Base-by-base conservation (phyloP, 2,797 vertebrate species). In the Poeciliopsis paucimaculata region DNA sequence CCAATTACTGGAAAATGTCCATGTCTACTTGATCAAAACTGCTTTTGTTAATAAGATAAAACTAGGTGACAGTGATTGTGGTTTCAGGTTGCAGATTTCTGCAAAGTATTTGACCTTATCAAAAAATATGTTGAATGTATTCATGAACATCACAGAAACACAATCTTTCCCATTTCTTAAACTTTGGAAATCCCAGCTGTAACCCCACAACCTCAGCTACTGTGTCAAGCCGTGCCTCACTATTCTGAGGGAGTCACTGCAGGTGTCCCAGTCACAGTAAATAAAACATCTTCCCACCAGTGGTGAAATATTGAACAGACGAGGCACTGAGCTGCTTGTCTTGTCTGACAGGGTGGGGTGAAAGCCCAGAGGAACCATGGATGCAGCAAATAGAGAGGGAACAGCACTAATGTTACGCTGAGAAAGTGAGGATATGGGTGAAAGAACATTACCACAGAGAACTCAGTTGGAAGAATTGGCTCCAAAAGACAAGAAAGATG, bases 241-340 rank as follows among this genome's bases (percentile, higher is more conserved):
- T 77, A 84, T 83, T 84, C 84, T 83, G 85, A 84, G 76, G 74
- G 84, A 87, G 86, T 88, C 82, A 77, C 89, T 71, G 82, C 84
- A 86, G 87, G 90, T 88, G 86, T 93, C 87, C 84, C 55, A 36
- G 84, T 80, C 82, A 79, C 57, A 28, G 90, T 94, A 90, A 92
- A 92, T 94, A 91, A 92, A 92, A 92, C 90, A 93, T 90, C 85
- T 72, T 89, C 82, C 81, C 84, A 78, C 87, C 73, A 84, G 82
- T 82, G 74, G 88, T 91, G 92, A 93, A 94, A 94, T 90, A 93
- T 90, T 91, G 90, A 93, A 86, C 88, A 92, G 90, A 90, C 82
- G 80, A 89, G 82, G 81, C 85, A 84, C 84, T 85, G 87, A 91
- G 87, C 86, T 87, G 88, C 87, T 86, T 83, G 89, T 90, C 89